Conservation (phyloP, 2,888 invertebrate genomes). For the Amitus sp. region DNA sequence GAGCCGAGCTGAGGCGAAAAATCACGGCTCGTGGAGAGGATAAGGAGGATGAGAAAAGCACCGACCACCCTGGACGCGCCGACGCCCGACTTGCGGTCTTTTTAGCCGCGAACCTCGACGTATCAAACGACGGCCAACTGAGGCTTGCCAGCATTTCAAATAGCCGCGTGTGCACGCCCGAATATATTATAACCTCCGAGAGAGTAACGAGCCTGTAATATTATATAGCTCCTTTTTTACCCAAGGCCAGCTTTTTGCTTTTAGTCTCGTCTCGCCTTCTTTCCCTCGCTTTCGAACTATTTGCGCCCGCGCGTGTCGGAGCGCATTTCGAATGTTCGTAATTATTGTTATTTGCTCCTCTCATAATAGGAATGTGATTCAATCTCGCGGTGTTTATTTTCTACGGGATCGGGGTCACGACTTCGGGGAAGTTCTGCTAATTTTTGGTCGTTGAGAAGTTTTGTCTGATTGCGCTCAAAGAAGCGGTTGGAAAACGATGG, state of each 20-base stretch:
- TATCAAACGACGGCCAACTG: slow-evolving; percentile 24
- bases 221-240: too few relatives aligned
- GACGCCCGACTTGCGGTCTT: slow-evolving; percentile 27
- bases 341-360: slow-evolving; percentile 13
- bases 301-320: background rate
- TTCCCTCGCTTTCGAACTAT: background rate
- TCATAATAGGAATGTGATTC: slow-evolving; percentile 12
- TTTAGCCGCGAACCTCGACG: slow-evolving; percentile 31
- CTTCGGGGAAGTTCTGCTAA: too few relatives aligned
- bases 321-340: slow-evolving; percentile 1
- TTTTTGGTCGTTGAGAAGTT: too few relatives aligned
- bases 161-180: slow-evolving; percentile 37
- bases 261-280: background rate
- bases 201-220: slow-evolving; percentile 31
- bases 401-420: background rate
- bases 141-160: slow-evolving; percentile 40
- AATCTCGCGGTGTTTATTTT: slow-evolving; percentile 8
- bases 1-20: slow-evolving; percentile 35
- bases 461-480: background rate
- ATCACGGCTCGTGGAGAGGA: slow-evolving; percentile 34
- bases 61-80: slow-evolving; percentile 59
- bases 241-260: background rate
- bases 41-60: slow-evolving; percentile 28
- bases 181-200: slow-evolving; percentile 37
- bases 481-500: too few relatives aligned